phyloP scores from a whole-genome alignment of 2,888 invertebrate genomes.

The Tipula helvola region DNA sequence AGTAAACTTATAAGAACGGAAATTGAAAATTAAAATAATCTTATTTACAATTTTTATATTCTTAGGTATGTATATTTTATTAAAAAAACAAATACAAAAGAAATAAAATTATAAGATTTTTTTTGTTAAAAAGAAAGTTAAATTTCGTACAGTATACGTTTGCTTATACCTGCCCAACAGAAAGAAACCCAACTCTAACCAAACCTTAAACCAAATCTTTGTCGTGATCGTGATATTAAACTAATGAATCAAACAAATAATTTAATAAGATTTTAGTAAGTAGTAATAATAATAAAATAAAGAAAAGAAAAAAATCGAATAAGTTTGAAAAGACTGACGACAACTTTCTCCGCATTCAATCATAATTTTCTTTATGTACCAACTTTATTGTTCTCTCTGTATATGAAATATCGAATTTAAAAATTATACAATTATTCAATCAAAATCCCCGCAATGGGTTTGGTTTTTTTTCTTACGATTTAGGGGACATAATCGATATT shows the following conservation, averaged over 20 bases:
- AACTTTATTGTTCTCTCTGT: not conserved
- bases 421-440: not conserved
- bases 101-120: not conserved
- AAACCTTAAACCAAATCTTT: not conserved
- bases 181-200: not conserved
- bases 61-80: not conserved
- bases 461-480: not conserved
- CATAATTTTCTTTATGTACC: not conserved
- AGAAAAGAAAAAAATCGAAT: not conserved
- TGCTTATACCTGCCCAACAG: not conserved
- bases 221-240: not conserved
- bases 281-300: not conserved
- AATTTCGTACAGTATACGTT: no score
- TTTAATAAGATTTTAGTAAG: not conserved
- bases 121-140: not conserved
- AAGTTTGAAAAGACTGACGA: not conserved
- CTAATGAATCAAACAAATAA: not conserved
- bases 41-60: not conserved
- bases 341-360: not conserved
- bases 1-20: not conserved
- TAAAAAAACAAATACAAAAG: not conserved
- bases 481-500: not conserved
- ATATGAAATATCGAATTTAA: not conserved
- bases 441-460: not conserved
- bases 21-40: not conserved